These are phyloP conservation scores for Cerastoderma edule DNA, from an alignment of 2,888 invertebrate species.

Conservation along the genomic window DNA sequence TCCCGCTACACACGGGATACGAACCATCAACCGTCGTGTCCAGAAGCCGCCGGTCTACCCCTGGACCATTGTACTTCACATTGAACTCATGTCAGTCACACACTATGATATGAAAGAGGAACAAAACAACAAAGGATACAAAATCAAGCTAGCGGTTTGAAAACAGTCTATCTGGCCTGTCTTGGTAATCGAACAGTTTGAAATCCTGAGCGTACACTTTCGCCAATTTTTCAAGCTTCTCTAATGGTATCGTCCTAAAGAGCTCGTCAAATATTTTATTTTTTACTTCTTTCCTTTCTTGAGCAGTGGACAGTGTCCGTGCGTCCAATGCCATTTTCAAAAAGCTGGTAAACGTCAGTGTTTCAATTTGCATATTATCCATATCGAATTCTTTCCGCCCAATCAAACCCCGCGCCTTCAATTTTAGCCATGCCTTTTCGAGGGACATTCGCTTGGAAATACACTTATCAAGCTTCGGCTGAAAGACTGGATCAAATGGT, in stretches of 20 bases:
- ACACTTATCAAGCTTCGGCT: slow-evolving; percentile 9
- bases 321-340: slow-evolving; percentile 34
- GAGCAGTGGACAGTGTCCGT: not conserved
- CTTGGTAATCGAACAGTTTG: slow-evolving; percentile 37
- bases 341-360: slow-evolving; percentile 31
- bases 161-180: slow-evolving; percentile 27
- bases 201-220: slow-evolving; percentile 37
- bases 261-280: slow-evolving; percentile 8
- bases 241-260: slow-evolving; percentile 17
- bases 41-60: too few relatives aligned
- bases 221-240: slow-evolving; percentile 27
- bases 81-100: too few relatives aligned
- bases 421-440: slow-evolving; percentile 27
- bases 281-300: slow-evolving; percentile 27
- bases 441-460: slow-evolving; percentile 8
- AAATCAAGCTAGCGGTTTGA: too few relatives aligned
- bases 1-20: too few relatives aligned
- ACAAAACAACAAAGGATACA: too few relatives aligned
- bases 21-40: too few relatives aligned
- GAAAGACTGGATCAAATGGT: slow-evolving; percentile 37
- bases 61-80: too few relatives aligned
- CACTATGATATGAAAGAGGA: too few relatives aligned
- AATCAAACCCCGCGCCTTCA: slow-evolving; percentile 31
- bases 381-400: slow-evolving; percentile 16
- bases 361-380: not conserved